phyloP scores from a whole-genome alignment of 2,888 invertebrate species.

The Leptothorax acervorum region DNA sequence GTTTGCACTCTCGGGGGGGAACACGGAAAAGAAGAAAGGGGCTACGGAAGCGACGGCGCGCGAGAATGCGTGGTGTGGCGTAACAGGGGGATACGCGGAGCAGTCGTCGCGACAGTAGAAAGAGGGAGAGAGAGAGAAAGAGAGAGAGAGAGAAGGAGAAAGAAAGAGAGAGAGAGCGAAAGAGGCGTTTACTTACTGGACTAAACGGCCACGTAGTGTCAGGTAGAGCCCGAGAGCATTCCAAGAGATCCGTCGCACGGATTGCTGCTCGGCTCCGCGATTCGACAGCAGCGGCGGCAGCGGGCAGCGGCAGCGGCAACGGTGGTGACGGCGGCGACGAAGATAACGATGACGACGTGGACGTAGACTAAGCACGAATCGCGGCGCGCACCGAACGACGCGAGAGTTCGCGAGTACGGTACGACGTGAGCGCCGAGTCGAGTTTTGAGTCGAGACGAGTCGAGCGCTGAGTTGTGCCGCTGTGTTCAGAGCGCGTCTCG shows the following conservation, averaged over 20 bases:
- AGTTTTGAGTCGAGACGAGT: not conserved
- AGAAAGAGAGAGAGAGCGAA: not conserved
- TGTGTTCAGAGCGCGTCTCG: slow-evolving; percentile 19
- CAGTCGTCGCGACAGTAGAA: slow-evolving; percentile 68
- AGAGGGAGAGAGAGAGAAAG: slow-evolving; percentile 67
- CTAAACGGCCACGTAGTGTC: slow-evolving; percentile 69
- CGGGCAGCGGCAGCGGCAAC: not conserved
- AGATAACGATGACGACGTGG: slow-evolving; percentile 25
- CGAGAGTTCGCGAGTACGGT: no score
- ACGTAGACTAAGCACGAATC: slow-evolving; percentile 18
- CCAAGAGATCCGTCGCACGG: slow-evolving; percentile 59
- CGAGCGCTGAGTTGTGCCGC: not conserved
- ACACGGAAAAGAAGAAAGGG: not conserved
- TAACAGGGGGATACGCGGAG: slow-evolving; percentile 23
- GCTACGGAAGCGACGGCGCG: not conserved
- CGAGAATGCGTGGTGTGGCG: slow-evolving; percentile 12
- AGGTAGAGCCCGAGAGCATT: slow-evolving; percentile 64
- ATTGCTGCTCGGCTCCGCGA: slow-evolving; percentile 55
- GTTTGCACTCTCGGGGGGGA: not conserved
- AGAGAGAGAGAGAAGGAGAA: slow-evolving; percentile 50
- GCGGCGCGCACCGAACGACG: not conserved
- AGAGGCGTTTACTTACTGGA: slow-evolving; percentile 78
- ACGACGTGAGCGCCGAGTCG: not conserved
- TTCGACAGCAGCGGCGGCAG: not conserved
- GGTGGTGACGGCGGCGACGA: not conserved